Conservation (phyloP, 92 coral and sea anemone genomes). For the Porites evermanni region DNA sequence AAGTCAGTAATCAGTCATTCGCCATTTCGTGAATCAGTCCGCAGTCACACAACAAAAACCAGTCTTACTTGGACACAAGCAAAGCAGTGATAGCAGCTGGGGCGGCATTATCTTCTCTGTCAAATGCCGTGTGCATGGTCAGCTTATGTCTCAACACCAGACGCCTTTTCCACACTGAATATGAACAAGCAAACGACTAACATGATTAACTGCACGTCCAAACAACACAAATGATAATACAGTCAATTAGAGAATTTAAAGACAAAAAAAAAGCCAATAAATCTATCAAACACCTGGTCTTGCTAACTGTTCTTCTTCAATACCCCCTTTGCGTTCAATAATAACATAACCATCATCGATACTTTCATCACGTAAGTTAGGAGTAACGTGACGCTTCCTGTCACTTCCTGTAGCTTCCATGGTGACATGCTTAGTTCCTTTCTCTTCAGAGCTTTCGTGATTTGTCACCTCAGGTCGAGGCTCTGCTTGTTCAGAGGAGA, state of each 20-base stretch:
- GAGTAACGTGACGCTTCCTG: conserved; percentile 40
- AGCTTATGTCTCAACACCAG: conserved; percentile 90
- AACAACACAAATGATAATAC: background rate
- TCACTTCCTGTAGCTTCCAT: background rate
- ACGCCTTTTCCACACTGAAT: conserved; percentile 88
- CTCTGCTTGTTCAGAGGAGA: conserved; percentile 39
- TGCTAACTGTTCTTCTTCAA: conserved; percentile 10
- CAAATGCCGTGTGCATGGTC: conserved; percentile 98
- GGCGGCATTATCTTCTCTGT: conserved; percentile 82
- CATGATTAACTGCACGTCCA: too few species aligned
- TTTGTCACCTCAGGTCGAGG: conserved; percentile 41
- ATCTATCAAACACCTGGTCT: conserved; percentile 63
- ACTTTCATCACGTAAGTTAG: conserved; percentile 34
- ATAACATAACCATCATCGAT: conserved; percentile 87
- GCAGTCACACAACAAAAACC: background rate
- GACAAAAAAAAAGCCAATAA: background rate
- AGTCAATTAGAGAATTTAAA: too few species aligned
- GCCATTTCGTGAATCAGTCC: background rate
- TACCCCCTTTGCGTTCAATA: conserved; percentile 56
- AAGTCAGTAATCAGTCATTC: background rate
- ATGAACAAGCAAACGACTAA: too few species aligned
- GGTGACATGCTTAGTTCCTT: background rate
- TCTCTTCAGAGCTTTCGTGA: conserved; percentile 28
- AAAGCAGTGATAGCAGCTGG: conserved; percentile 94
- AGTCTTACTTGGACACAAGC: conserved; percentile 91